Percentiles rank a stretch among this genome's conserved stretches.
Evolutionary conservation across 1,140 invertebrate species (phyloP).

Genomic region (Euborellia annulipes): DNA sequence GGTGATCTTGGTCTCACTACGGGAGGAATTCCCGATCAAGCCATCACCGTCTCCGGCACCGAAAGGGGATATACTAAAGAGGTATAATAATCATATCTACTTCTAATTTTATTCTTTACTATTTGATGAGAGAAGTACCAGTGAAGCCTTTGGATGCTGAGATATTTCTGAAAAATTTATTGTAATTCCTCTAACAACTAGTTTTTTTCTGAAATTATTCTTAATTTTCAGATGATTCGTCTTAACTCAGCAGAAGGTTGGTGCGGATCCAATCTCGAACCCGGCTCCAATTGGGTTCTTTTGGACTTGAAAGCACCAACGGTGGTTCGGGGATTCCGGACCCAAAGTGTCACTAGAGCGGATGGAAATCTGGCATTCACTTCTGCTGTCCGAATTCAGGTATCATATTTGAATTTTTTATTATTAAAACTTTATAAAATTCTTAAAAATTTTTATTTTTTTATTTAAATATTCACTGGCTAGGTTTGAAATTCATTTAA

Average conservation of each 20-base stretch:
- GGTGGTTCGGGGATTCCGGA: slow-evolving; percentile 74
- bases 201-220: slow-evolving; percentile 9
- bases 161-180: no score
- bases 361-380: slow-evolving; percentile 73
- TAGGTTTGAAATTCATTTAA: neutral
- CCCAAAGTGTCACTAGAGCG: slow-evolving; percentile 63
- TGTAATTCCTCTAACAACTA: no score
- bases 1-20: slow-evolving; percentile 76
- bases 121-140: no score
- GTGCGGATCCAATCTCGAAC: slow-evolving; percentile 73
- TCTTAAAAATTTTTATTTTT: neutral
- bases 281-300: slow-evolving; percentile 73
- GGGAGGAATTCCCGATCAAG: slow-evolving; percentile 76
- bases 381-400: slow-evolving; percentile 63
- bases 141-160: no score
- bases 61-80: slow-evolving; percentile 69
- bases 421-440: neutral
- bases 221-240: slow-evolving; percentile 46
- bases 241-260: slow-evolving; percentile 69
- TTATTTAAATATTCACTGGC: neutral
- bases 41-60: slow-evolving; percentile 68
- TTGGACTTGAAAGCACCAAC: slow-evolving; percentile 82
- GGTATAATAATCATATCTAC: slow-evolving; percentile 26
- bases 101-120: slow-evolving; percentile 4
- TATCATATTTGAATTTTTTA: slow-evolving; percentile 1